phyloP scores from a whole-genome alignment of 1,140 invertebrate genomes.

The Melitaea cinxia region DNA sequence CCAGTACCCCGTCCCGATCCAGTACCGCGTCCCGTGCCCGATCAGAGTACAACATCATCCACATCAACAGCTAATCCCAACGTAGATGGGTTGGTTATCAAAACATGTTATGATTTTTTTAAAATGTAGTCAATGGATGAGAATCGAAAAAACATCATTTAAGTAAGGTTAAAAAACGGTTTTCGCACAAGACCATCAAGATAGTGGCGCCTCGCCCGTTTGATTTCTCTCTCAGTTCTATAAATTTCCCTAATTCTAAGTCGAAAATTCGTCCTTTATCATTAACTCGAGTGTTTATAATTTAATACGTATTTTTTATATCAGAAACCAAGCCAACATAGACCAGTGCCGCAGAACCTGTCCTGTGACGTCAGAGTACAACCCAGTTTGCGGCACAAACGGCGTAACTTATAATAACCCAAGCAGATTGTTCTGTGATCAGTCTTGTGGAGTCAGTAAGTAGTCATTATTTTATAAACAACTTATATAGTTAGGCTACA shows the following conservation, averaged over 20 bases:
- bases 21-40: not conserved
- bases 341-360: slow-evolving; percentile 74
- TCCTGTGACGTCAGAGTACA: slow-evolving; percentile 84
- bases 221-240: too few species aligned
- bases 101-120: too few species aligned
- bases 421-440: slow-evolving; percentile 83
- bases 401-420: slow-evolving; percentile 84
- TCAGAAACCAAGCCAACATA: not conserved
- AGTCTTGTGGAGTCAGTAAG: slow-evolving; percentile 79
- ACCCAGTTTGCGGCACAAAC: slow-evolving; percentile 88
- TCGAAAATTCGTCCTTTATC: too few species aligned
- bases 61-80: slow-evolving; percentile 15
- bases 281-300: not conserved
- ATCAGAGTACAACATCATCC: slow-evolving; percentile 1
- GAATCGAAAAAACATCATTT: too few species aligned
- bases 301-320: not conserved
- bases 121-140: too few species aligned
- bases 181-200: too few species aligned
- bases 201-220: too few species aligned
- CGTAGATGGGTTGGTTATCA: not conserved
- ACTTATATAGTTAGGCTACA: too few species aligned
- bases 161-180: too few species aligned
- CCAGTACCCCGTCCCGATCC: not conserved
- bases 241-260: too few species aligned
- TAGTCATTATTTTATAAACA: too few species aligned